Base-by-base conservation (phyloP, 2,888 invertebrate species). In the Caradrina clavipalpis region DNA sequence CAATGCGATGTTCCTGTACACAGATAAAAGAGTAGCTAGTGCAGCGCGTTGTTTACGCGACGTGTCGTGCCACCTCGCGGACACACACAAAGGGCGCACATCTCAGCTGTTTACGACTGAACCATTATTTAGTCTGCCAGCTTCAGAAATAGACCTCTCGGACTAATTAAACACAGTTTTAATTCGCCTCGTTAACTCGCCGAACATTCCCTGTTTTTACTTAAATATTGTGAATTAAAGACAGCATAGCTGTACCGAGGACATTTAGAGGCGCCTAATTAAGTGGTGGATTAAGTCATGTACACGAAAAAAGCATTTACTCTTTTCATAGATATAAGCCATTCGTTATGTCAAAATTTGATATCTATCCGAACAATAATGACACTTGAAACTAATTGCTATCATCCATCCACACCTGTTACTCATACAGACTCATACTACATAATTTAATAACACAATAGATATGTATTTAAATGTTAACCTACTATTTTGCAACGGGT, bases 111-210 rank as follows among this genome's bases (percentile, higher is more conserved):
- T 65, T 77, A 76, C 42, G 11, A 55, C 17, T 55, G 15, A 51
- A 17, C 19, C 53, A 49, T 76, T 77, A 77, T 77, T 77, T 76
- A 77, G 77, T 77, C 77, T 77, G 58, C 51, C 49, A 21, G 53
- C 19, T 22, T 26, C 69, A 62, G 54, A 58, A 80, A 77, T 80
- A 77, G 61, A 64, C 26, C 54, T 80, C 50, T 61, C 56, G 61
- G 17, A 59, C 54, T 54, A 68, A 68, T 69, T 68, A 54, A 64
- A 68, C 42, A 22, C 26, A 39, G 39, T 64, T 68, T 76, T 62
- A 56, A 53, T 55, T 53, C 17, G 22, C 11, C 1, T 31, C 35
- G 31, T 50, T 66, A 59, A 55, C 31, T 63, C 17, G 22, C 35
- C 42, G 59, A 62, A 39, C 35, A 54, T 51, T 31, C n/a, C 45